Conservation (phyloP, 2,797 vertebrate genomes). For the Anas flavirostris region DNA sequence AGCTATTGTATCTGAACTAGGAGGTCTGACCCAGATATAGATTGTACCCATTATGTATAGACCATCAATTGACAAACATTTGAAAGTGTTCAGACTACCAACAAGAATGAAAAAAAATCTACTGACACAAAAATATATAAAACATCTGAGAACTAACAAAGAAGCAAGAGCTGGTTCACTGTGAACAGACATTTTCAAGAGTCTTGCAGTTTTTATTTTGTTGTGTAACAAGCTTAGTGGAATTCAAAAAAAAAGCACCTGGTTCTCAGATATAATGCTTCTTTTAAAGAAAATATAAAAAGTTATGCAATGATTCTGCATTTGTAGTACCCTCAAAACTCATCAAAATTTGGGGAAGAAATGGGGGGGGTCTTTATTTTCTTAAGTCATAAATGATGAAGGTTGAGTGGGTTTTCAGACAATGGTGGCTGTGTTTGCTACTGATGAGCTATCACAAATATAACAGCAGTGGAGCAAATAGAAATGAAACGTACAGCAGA, state of each 20-base stretch:
- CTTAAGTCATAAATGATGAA: not conserved
- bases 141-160: conserved; percentile 38
- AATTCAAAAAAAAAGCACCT: not conserved
- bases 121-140: not conserved
- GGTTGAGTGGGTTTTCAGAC: conserved; percentile 16
- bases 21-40: conserved; percentile 59
- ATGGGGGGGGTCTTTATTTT: not conserved
- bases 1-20: conserved; percentile 54
- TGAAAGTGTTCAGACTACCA: conserved; percentile 20
- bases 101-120: not conserved
- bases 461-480: not conserved
- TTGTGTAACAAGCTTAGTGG: conserved; percentile 20
- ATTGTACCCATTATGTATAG: conserved; percentile 47
- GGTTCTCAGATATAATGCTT: not conserved
- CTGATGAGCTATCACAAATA: not conserved
- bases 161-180: not conserved
- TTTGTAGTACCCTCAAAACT: not conserved
- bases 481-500: not conserved
- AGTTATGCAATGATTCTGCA: not conserved
- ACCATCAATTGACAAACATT: conserved; percentile 48
- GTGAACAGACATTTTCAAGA: conserved; percentile 31
- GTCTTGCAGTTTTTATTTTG: conserved; percentile 23
- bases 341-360: not conserved
- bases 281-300: not conserved
- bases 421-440: not conserved